Conservation (phyloP, 2,113 vertebrate species). For the Hyla sarda region DNA sequence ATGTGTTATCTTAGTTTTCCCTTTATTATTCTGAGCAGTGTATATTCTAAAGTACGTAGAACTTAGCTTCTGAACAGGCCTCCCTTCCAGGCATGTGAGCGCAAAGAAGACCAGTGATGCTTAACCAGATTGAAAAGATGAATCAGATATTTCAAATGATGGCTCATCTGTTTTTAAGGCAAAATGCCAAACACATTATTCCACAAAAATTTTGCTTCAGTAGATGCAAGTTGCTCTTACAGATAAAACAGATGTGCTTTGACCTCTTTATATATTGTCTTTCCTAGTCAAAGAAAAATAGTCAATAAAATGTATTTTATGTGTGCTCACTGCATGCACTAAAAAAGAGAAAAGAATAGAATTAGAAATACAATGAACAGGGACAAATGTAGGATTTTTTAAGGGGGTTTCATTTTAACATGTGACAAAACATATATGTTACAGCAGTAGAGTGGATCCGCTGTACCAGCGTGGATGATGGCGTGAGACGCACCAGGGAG, state of each 20-base stretch:
- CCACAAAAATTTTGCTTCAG: neutral
- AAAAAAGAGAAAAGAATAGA: too few relatives aligned
- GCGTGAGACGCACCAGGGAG: too few relatives aligned
- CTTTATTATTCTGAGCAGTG: too few relatives aligned
- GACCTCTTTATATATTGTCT: neutral
- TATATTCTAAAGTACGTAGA: neutral
- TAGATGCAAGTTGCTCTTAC: neutral
- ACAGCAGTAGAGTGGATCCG: too few relatives aligned
- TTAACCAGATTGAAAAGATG: slow-evolving; percentile 29
- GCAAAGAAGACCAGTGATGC: slow-evolving; percentile 8
- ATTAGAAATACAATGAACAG: too few relatives aligned
- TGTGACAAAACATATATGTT: too few relatives aligned
- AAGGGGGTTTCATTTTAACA: too few relatives aligned
- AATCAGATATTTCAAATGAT: slow-evolving; percentile 29
- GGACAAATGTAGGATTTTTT: too few relatives aligned
- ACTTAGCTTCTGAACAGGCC: neutral
- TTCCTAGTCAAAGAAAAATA: neutral
- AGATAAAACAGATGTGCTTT: slow-evolving; percentile 7
- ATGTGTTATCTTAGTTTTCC: too few relatives aligned
- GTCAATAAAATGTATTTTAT: too few relatives aligned
- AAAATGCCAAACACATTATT: slow-evolving; percentile 20
- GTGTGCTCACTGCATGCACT: too few relatives aligned
- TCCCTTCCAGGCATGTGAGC: slow-evolving; percentile 8
- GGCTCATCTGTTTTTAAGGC: slow-evolving; percentile 39
- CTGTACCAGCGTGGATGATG: too few relatives aligned